These are phyloP conservation scores for Nothocercus julius DNA, from an alignment of 2,113 vertebrate genomes.

Conservation along the genomic window DNA sequence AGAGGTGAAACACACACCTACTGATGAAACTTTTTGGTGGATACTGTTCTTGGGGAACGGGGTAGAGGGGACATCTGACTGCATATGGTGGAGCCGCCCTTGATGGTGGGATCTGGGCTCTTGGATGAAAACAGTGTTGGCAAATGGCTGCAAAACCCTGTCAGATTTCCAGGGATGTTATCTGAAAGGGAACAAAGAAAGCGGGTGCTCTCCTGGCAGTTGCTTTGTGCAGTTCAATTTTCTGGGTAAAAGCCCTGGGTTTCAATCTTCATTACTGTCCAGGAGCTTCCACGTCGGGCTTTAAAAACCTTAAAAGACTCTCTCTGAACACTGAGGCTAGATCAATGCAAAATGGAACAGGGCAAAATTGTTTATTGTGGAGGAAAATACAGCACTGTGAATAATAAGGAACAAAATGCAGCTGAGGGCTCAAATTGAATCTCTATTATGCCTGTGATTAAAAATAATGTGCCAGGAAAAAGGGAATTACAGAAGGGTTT, in stretches of 20 bases:
- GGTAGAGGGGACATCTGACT: neutral
- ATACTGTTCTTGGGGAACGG: neutral
- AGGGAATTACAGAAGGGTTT: neutral
- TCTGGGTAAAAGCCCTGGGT: neutral
- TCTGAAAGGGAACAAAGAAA: conserved; percentile 41
- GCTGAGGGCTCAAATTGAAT: conserved; percentile 29
- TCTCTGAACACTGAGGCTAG: neutral
- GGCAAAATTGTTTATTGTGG: conserved; percentile 55
- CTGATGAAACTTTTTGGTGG: neutral
- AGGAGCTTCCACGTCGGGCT: neutral
- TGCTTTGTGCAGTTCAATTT: neutral
- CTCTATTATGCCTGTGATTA: conserved; percentile 66
- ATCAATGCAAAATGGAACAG: conserved; percentile 20
- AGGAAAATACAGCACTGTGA: conserved; percentile 51
- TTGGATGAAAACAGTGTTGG: neutral
- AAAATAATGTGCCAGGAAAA: conserved; percentile 53
- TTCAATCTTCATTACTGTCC: neutral
- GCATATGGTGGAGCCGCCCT: neutral
- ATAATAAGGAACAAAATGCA: conserved; percentile 62
- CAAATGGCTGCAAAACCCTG: neutral
- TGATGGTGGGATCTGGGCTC: neutral
- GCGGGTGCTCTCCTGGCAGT: neutral
- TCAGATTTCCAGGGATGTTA: neutral
- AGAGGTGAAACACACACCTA: neutral
- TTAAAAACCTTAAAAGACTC: neutral